These are phyloP conservation scores for Puffinus mauretanicus DNA, from an alignment of 2,113 vertebrate genomes.

Conservation along the genomic window DNA sequence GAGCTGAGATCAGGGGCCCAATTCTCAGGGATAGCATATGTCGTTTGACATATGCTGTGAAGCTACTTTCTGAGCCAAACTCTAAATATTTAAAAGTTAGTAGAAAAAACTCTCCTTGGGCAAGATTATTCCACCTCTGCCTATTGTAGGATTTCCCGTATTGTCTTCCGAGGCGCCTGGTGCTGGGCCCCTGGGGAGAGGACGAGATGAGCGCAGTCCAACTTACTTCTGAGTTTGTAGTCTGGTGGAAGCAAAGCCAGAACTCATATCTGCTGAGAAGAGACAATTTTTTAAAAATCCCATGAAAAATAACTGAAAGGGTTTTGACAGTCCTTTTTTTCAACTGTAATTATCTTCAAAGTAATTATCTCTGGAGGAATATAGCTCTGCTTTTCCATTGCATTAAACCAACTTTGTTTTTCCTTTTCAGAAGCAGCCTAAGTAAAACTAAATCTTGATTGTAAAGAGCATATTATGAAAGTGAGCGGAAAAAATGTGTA, in stretches of 20 bases:
- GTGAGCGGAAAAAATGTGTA: not conserved
- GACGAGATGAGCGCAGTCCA: not conserved
- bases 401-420: not conserved
- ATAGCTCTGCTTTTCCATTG: not conserved
- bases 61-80: not conserved
- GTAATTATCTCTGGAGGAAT: constrained; percentile 44
- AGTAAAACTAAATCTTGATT: not conserved
- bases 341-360: constrained; percentile 31
- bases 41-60: not conserved
- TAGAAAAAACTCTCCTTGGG: not conserved
- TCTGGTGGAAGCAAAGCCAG: not conserved
- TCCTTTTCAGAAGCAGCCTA: not conserved
- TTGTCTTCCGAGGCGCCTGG: not conserved
- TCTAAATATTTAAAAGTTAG: not conserved
- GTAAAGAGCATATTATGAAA: not conserved
- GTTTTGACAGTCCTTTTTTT: not conserved
- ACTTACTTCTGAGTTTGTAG: not conserved
- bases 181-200: not conserved
- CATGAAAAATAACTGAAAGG: not conserved
- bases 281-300: not conserved
- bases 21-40: not conserved
- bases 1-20: not conserved
- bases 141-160: not conserved
- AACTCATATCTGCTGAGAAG: not conserved
- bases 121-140: not conserved